Base-by-base conservation (phyloP, 2,797 vertebrate genomes). In the Nannoperca australis region DNA sequence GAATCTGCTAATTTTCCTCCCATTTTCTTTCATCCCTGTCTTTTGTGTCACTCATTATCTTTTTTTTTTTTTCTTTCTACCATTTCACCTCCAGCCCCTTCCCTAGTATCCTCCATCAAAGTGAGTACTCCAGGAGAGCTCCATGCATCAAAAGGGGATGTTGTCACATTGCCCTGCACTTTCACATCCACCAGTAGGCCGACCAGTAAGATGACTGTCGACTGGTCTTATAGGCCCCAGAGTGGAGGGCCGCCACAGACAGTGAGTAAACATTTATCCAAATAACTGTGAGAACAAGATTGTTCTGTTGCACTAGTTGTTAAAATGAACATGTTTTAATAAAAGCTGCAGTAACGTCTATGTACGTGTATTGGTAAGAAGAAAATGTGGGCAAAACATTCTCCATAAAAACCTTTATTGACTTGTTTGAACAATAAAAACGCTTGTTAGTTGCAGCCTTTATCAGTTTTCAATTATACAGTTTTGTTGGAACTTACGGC, bases 211-310 rank as follows among this genome's bases (percentile, higher is more conserved):
- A 95, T 98, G 88, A 92, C 86, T 0, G 92, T 98, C 0, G 96
- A 97, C 92, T 99, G 98, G 98, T 96, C 96, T 0, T 98, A 96
- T 44, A 94, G 93, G 7, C 95, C 96, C 0, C 83, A 92, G 60
- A 49, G 78, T 0, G 96, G 96, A 13, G 96, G 97, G 1, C 90
- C 73, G 0, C 92, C 96, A 20, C 90, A 94, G 49, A 69, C 81
- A 2, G 93, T 94, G 84, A 93, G 93, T 91, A 44, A 8, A 62
- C 24, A 1, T 44, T 55, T 45, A 47, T 55, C 18, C 36, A 0
- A 60, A 34, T 53, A 0, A 68, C 42, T 63, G 10, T 18, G 7
- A 13, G 49, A 38, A 40, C 12, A 51, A 59, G 8, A 5, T 38
- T 13, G 17, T 30, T 24, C 8, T 34, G 36, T 27, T 61, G 42